phyloP scores from a whole-genome alignment of 1,140 invertebrate species.

The Melanaphis sacchari region DNA sequence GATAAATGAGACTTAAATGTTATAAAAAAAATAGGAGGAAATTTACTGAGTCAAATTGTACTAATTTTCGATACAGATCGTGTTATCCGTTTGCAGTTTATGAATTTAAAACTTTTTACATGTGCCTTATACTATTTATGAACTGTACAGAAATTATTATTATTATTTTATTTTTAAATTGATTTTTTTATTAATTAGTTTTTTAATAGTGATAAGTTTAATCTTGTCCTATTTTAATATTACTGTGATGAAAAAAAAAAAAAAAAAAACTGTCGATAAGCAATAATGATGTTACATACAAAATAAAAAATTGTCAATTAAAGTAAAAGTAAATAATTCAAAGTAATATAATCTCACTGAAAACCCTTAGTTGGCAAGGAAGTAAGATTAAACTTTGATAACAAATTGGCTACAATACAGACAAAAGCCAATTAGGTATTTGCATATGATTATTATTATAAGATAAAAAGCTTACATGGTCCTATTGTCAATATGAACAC shows the following conservation, averaged over 20 bases:
- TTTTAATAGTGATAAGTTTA: not conserved
- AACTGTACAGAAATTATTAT: too few relatives aligned
- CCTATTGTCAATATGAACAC: not conserved
- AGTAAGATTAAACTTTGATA: conserved; percentile 13
- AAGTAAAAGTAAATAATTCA: not conserved
- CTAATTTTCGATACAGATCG: not conserved
- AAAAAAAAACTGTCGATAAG: not conserved
- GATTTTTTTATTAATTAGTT: too few relatives aligned
- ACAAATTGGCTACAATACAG: not conserved
- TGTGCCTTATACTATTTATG: not conserved
- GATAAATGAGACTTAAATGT: not conserved
- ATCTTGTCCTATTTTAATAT: not conserved
- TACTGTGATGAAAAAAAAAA: not conserved
- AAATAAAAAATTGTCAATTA: not conserved
- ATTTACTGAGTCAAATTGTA: not conserved
- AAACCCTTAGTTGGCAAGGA: not conserved
- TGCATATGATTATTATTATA: not conserved
- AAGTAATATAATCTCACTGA: not conserved
- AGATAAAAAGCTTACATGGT: conserved; percentile 1
- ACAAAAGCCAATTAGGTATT: not conserved
- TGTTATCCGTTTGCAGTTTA: not conserved
- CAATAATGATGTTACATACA: not conserved
- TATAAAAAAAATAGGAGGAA: too few relatives aligned
- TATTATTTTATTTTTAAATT: too few relatives aligned
- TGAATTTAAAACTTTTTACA: not conserved